Evolutionary conservation across 2,113 vertebrate species (phyloP), one percentile per base, ranked within the genome.

Genomic region (Romanogobio albipinnatus): DNA sequence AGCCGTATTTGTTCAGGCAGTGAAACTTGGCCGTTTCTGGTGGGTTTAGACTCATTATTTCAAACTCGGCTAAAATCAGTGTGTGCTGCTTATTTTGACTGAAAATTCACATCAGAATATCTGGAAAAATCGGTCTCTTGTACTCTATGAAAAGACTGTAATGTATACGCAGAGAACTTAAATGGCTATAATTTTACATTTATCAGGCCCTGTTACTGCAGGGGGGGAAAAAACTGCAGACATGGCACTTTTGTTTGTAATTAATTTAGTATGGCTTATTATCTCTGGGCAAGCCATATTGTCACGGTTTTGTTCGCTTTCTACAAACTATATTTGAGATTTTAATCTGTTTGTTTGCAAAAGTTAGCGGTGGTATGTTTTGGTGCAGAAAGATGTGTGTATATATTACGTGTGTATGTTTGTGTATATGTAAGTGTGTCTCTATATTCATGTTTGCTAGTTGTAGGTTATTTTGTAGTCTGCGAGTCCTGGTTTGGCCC

Each of bases 371-470:
- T n/a, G n/a, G 10, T 24, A 13, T 56, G 8, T 56, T 56, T 56
- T 56, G 53, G 36, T n/a, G 62, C 24, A 19, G 33, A 47, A 51
- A 64, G 29, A 33, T 73, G 1, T 58, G n/a, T 43, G 24, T 19
- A 5, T 53, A 29, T 29, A 29, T 29, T n/a, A n/a, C n/a, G n/a
- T n/a, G 2, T 43, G 24, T 19, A 15, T 53, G 51, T 56, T 2
- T 56, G 53, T 56, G 17, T 19, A 1, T 51, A 17, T 82, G 22
- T 80, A 22, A 14, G 13, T 73, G 9, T 17, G 10, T 76, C 0
- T 49, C 22, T 68, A 24, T 62, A 26, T 45, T 29, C 53, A 56
- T 64, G 75, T 80, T 86, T 82, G 59, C 47, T 75, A 39, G 59
- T 45, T 64, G 29, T 14, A 49, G 43, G 66, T 78, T 36, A 64